Base-by-base conservation (phyloP, 2,113 vertebrate genomes). In the Vidua macroura region DNA sequence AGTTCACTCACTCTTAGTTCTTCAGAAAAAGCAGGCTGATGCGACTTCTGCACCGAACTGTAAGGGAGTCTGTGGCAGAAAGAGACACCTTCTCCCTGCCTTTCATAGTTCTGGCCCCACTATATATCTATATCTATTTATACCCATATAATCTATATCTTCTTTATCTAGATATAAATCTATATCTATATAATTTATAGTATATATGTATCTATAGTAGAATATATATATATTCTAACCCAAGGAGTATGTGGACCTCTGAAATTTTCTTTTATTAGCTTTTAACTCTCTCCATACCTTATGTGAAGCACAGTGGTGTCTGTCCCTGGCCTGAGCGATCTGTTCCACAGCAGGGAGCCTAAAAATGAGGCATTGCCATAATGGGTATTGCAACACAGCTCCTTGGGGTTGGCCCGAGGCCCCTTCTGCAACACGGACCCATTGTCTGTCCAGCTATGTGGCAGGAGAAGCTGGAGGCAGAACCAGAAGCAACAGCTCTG, bases 261-360 rank as follows among this genome's bases (percentile, higher is more conserved):
- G 52, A 70, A 52, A 18, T 72, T 86, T 83, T 70, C 31, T 88
- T 94, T 83, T 39, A 35, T 80, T 69, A 35, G 7, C 17, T 90
- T 92, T 88, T 78, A 67, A 59, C 68, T 69, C 78, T 68, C 62
- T 88, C 80, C 77, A 64, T 80, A 88, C 94, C 91, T 90, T 77
- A 41, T 72, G 24, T 41, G 83, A 88, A 94, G 63, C 85, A 37
- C 51, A 91, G 94, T 23, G 48, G 9, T 92, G 66, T 78, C 76
- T 63, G 86, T 86, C 91, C 76, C 64, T 27, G 76, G 91, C 48
- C 58, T 76, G 46, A 96, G 81, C 83, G 95, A 95, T 96, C 91
- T 95, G 94, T 93, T 95, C 91, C 86, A 28, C 94, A 93, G 94
- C 81, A 66, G 94, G 94, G 89, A 84, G 83, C 94, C 94, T 78